These are phyloP conservation scores for Agrypnia vestita DNA, from an alignment of 1,140 invertebrate species.

Conservation along the genomic window DNA sequence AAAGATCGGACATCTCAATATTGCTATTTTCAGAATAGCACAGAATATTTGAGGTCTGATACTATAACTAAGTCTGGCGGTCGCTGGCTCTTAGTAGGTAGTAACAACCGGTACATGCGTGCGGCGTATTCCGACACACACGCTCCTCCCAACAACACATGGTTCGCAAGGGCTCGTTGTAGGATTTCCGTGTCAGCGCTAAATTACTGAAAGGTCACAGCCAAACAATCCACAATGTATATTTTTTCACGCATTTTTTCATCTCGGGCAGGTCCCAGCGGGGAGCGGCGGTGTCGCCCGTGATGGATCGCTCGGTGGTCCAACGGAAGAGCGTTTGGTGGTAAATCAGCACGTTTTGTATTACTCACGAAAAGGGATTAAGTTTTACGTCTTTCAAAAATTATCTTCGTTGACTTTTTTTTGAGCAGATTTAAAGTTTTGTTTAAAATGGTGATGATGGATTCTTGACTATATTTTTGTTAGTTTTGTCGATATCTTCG, in stretches of 20 bases:
- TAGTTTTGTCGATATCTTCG: too few species aligned
- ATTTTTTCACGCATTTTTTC: conserved; percentile 2
- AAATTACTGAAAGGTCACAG: conserved; percentile 30
- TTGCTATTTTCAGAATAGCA: too few species aligned
- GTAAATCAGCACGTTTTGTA: conserved; percentile 2
- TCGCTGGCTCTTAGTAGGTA: too few species aligned
- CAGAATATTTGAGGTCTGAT: too few species aligned
- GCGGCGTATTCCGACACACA: background rate
- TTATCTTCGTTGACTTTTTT: too few species aligned
- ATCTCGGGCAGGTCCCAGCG: background rate
- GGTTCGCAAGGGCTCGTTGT: conserved; percentile 7
- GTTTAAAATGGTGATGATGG: too few species aligned
- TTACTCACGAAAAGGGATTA: background rate
- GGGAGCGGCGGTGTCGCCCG: background rate
- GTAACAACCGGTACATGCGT: too few species aligned
- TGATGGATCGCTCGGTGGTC: background rate
- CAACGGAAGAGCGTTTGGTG: background rate
- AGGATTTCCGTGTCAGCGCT: conserved; percentile 37
- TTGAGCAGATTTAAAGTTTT: too few species aligned
- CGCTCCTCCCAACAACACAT: background rate
- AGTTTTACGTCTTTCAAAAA: too few species aligned
- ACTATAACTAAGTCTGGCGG: too few species aligned
- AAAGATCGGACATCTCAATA: too few species aligned
- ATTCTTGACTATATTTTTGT: too few species aligned
- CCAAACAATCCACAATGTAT: conserved; percentile 29